Conservation (phyloP, 2,888 invertebrate genomes). For the Clitarchus hookeri region DNA sequence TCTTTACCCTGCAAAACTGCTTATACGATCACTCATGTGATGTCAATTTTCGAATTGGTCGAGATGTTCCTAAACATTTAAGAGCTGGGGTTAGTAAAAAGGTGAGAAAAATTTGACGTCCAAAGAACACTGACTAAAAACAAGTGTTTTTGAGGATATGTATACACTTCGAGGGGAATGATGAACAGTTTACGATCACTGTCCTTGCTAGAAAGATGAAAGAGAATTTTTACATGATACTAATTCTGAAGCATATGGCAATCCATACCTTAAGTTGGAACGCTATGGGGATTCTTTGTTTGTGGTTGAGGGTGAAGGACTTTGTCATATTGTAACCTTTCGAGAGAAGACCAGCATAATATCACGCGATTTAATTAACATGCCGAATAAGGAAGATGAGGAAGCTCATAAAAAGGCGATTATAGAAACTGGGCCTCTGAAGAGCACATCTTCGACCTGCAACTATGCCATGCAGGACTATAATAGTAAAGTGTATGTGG, state of each 20-base stretch:
- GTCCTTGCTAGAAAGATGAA: too few species aligned
- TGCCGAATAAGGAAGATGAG: not conserved
- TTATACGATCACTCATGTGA: not conserved
- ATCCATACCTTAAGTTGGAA: too few species aligned
- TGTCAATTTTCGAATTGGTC: not conserved
- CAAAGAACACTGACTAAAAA: too few species aligned
- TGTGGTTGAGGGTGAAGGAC: not conserved
- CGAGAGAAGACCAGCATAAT: not conserved
- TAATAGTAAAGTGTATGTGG: too few species aligned
- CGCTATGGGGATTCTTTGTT: too few species aligned
- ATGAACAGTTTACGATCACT: too few species aligned
- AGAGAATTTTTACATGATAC: not conserved
- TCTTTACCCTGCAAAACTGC: not conserved
- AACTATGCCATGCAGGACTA: too few species aligned
- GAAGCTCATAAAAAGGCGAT: slow-evolving; percentile 3
- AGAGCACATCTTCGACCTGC: not conserved
- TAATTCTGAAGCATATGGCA: too few species aligned
- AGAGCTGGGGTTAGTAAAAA: too few species aligned
- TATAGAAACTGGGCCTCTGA: not conserved
- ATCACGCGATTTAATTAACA: not conserved
- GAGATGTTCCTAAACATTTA: not conserved
- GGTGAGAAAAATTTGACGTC: too few species aligned
- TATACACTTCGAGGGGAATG: too few species aligned
- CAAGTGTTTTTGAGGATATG: too few species aligned
- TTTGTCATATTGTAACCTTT: slow-evolving; percentile 3